Percentiles rank a stretch among this genome's conserved stretches.
Evolutionary conservation across 2,888 invertebrate species (phyloP).

Genomic region (Drosophila rellima): DNA sequence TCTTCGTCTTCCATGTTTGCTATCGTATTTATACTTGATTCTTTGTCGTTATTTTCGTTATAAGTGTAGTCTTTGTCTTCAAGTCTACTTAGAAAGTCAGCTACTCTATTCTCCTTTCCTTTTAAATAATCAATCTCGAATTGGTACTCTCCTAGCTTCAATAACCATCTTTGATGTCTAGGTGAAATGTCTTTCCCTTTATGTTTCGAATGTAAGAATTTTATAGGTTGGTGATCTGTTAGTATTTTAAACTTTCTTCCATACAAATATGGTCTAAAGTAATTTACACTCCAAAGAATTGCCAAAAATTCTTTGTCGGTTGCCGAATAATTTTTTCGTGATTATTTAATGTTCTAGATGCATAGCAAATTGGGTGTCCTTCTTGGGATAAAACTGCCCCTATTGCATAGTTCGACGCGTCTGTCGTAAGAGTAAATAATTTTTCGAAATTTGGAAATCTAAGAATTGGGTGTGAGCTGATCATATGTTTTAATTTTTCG

Average conservation of each 20-base stretch:
- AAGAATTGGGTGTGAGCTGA: conserved; percentile 24
- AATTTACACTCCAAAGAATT: too few species aligned
- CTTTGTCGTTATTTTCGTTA: background rate
- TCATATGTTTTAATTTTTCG: conserved; percentile 32
- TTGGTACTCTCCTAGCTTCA: background rate
- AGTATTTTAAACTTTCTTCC: too few species aligned
- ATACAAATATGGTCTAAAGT: too few species aligned
- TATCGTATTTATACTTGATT: conserved; percentile 1
- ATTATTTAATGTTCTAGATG: conserved; percentile 27
- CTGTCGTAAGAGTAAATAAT: conserved; percentile 16
- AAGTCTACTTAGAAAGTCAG: background rate
- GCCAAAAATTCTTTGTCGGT: too few species aligned
- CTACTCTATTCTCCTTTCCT: conserved; percentile 1
- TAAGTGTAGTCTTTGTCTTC: background rate
- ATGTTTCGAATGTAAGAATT: too few species aligned
- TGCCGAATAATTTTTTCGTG: too few species aligned
- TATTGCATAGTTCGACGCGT: conserved; percentile 16
- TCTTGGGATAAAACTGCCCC: conserved; percentile 24
- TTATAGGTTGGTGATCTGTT: too few species aligned
- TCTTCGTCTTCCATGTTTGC: conserved; percentile 3
- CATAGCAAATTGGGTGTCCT: conserved; percentile 30
- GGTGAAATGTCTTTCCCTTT: too few species aligned
- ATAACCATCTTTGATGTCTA: background rate
- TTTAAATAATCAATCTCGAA: background rate
- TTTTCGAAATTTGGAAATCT: conserved; percentile 19